A percentile compares a stretch with the other conserved stretches of the same genome.
Evolutionary conservation across 2,797 vertebrate species (phyloP).

Genomic region (Nannoperca australis): DNA sequence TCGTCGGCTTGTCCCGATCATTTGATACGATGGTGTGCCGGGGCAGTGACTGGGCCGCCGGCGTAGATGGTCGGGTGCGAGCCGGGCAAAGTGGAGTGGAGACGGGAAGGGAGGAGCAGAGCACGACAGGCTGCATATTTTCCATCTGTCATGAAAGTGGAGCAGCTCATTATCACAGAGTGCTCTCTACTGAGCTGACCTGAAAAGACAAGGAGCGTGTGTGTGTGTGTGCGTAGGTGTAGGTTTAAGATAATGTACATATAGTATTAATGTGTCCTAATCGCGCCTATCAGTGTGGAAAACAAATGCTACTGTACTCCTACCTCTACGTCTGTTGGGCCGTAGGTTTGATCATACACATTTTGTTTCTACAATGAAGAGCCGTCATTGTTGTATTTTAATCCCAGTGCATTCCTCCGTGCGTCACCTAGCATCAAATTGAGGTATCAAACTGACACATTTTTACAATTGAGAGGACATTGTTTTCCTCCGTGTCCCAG

Average conservation of each 20-base stretch:
- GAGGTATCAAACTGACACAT: conserved; percentile 30
- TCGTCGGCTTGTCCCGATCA: conserved; percentile 86
- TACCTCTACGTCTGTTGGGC: background rate
- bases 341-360: conserved; percentile 8
- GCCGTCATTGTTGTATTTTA: background rate
- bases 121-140: conserved; percentile 79
- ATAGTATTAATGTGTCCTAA: conserved; percentile 45
- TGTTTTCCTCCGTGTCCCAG: conserved; percentile 24
- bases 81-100: conserved; percentile 47
- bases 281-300: conserved; percentile 3
- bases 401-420: conserved; percentile 21
- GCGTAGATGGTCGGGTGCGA: conserved; percentile 40
- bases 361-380: conserved; percentile 6
- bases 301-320: background rate
- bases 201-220: conserved; percentile 73
- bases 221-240: conserved; percentile 29
- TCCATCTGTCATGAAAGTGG: conserved; percentile 89
- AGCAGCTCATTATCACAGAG: conserved; percentile 86
- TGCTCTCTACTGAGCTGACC: conserved; percentile 81
- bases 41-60: conserved; percentile 42
- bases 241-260: conserved; percentile 49
- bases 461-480: conserved; percentile 26
- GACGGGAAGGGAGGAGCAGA: conserved; percentile 68
- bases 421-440: conserved; percentile 19
- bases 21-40: conserved; percentile 70